phyloP scores from a whole-genome alignment of 2,888 invertebrate species.

The Celastrina argiolus region DNA sequence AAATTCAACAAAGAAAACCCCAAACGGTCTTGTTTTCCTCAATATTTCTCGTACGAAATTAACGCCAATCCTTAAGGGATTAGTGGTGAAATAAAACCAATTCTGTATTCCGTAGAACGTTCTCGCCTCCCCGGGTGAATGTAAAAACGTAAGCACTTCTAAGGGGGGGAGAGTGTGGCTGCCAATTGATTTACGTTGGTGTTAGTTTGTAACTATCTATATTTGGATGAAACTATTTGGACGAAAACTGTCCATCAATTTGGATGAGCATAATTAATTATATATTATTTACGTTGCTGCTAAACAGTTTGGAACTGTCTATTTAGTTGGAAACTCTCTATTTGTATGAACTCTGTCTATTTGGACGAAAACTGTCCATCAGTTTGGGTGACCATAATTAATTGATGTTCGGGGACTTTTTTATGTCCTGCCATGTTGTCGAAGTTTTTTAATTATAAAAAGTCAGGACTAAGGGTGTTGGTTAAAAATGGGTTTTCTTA shows the following conservation, averaged over 20 bases:
- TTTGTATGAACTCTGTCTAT: not conserved
- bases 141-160: conserved; percentile 4
- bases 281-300: too few relatives aligned
- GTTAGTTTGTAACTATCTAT: too few relatives aligned
- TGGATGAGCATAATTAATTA: too few relatives aligned
- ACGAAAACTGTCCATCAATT: not conserved
- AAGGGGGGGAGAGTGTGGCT: not conserved
- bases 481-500: not conserved
- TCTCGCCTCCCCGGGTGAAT: not conserved
- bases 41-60: not conserved
- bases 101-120: conserved; percentile 2
- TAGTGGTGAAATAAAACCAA: not conserved
- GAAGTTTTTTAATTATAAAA: conserved; percentile 3
- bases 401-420: not conserved
- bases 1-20: too few relatives aligned
- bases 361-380: not conserved
- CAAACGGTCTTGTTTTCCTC: conserved; percentile 8
- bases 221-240: not conserved
- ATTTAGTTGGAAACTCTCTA: not conserved
- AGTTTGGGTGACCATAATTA: not conserved
- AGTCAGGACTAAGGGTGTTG: not conserved
- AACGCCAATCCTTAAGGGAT: not conserved
- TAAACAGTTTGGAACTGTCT: not conserved
- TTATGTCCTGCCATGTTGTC: not conserved
- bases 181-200: not conserved